Base-by-base conservation (phyloP, 1,140 invertebrate genomes). In the Dendrolimus kikuchii region DNA sequence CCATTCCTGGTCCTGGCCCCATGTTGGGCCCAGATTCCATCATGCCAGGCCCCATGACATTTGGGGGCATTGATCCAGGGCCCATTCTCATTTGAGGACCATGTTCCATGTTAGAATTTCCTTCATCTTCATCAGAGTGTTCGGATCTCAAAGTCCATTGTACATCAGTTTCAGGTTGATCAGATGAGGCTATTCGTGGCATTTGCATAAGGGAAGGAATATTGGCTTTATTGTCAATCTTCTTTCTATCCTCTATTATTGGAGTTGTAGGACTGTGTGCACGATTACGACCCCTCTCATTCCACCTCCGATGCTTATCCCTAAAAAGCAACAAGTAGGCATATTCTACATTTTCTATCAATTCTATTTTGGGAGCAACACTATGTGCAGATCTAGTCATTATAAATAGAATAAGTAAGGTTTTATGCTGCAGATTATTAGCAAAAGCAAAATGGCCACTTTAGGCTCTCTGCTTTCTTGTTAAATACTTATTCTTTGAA, bases 121-220 rank as follows among this genome's bases (percentile, higher is more conserved):
- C 64, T 53, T 74, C 70, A n/a, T 71, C 68, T 42, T 62, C 60
- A 42, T 67, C 53, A 42, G 57, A 59, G 42, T 62, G 54, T 39
- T 54, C 40, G 38, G 43, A 6, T 7, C 36, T 46, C 5, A 45
- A 9, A n/a, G 50, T 65, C 63, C 71, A 72, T 65, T 62, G 50
- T 57, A 47, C 23, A 40, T 64, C 62, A 45, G 65, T 62, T 44
- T 66, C 69, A 37, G 69, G 57, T 51, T 66, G 63, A 43, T 61
- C 66, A 40, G 74, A 71, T 10, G 72, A 74, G 37, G 68, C 70
- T 55, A 66, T 72, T 45, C 79, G 58, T 61, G 78, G 68, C 4
- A 79, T 58, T 65, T 86, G 80, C 81, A 84, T 81, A 5, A 84
- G 59, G n/a, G 81, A 56, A 50, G 74, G 79, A 49, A 84, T 84